Percentiles rank a stretch among this genome's conserved stretches.
phyloP scores from a whole-genome alignment of 2,113 vertebrate genomes.

The Archilochus colubris region DNA sequence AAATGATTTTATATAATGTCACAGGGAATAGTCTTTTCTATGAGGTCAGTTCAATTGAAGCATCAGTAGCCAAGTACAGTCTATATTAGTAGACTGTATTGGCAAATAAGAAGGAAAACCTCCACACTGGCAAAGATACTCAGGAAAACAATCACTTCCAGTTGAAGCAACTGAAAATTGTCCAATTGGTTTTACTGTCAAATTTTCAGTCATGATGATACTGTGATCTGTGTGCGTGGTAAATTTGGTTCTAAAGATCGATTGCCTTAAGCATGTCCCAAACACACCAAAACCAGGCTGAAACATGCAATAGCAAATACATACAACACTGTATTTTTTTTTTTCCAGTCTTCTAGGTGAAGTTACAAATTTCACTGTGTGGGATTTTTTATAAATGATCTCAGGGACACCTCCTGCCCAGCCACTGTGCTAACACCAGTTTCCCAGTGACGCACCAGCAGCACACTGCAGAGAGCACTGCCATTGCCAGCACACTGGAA shows the following conservation, averaged over 20 bases:
- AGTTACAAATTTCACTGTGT: neutral
- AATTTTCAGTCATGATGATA: neutral
- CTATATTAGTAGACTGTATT: neutral
- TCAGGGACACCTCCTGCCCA: neutral
- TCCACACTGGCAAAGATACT: neutral
- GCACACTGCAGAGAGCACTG: neutral
- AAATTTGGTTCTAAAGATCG: neutral
- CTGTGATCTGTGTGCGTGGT: neutral
- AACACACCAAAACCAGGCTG: neutral
- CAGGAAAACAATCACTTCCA: neutral
- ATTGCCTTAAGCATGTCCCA: neutral
- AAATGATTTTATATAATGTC: neutral
- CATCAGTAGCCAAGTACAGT: neutral
- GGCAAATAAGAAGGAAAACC: neutral
- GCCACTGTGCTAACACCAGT: neutral
- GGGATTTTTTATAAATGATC: neutral
- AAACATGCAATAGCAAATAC: neutral
- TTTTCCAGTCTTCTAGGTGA: neutral
- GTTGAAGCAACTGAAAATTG: neutral
- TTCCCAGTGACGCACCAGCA: neutral
- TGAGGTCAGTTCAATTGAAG: neutral
- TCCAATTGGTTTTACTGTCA: neutral
- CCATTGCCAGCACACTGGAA: neutral
- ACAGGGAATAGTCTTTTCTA: neutral
- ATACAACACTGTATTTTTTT: neutral